Conservation (phyloP, 2,888 invertebrate genomes). For the Caenorhabditis parvicauda region DNA sequence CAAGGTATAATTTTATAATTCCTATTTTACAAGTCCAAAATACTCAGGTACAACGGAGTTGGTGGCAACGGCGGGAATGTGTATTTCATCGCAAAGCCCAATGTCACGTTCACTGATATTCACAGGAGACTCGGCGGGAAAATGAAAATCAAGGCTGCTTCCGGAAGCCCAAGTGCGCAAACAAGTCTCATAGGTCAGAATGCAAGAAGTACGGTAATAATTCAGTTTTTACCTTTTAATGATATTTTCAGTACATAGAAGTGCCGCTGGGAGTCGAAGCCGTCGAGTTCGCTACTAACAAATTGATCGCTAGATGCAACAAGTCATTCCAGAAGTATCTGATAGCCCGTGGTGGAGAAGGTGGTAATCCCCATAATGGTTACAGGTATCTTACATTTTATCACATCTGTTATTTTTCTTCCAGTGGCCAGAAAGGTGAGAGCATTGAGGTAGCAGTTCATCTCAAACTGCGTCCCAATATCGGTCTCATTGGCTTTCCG, state of each 20-base stretch:
- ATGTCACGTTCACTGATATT: constrained; percentile 43
- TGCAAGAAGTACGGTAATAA: not conserved
- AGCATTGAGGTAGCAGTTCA: constrained; percentile 40
- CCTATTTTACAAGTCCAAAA: not conserved
- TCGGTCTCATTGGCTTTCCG: constrained; percentile 58
- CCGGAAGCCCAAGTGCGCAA: constrained; percentile 6
- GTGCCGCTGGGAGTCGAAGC: constrained; percentile 58
- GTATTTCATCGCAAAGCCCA: constrained; percentile 36
- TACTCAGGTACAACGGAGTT: constrained; percentile 52
- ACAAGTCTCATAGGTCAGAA: not conserved
- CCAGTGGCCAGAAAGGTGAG: constrained; percentile 43
- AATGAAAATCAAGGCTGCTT: constrained; percentile 22
- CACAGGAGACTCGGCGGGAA: constrained; percentile 22
- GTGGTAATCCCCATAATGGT: constrained; percentile 34
- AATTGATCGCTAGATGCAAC: constrained; percentile 45
- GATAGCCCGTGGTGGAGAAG: constrained; percentile 51
- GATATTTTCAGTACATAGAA: constrained; percentile 30
- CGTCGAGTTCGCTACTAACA: constrained; percentile 36
- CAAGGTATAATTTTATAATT: constrained; percentile 12
- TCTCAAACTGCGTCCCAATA: constrained; percentile 53
- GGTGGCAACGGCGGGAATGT: constrained; percentile 56
- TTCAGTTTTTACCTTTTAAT: not conserved
- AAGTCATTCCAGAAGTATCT: constrained; percentile 37
- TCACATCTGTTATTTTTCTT: not conserved
- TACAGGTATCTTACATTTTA: constrained; percentile 33